These are phyloP conservation scores for Sialis lutaria DNA, from an alignment of 2,888 invertebrate species.

Conservation along the genomic window DNA sequence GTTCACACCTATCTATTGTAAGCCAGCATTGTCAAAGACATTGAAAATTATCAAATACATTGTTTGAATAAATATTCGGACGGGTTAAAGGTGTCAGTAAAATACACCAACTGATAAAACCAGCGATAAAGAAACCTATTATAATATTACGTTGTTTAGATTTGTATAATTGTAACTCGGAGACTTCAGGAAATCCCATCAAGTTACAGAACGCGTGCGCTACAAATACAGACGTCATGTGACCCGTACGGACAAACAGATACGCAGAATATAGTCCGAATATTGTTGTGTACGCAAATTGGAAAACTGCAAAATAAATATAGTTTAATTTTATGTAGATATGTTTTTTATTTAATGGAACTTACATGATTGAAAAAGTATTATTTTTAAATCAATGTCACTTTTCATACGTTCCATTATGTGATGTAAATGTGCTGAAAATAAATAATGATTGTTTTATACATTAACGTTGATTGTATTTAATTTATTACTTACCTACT, in stretches of 20 bases:
- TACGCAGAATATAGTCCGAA: slow-evolving; percentile 94
- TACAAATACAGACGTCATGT: slow-evolving; percentile 70
- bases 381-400: slow-evolving; percentile 51
- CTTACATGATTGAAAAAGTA: slow-evolving; percentile 57
- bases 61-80: slow-evolving; percentile 44
- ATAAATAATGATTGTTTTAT: slow-evolving; percentile 3
- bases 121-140: slow-evolving; percentile 49
- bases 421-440: slow-evolving; percentile 82
- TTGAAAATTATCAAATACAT: slow-evolving; percentile 8
- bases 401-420: slow-evolving; percentile 59
- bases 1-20: too few relatives aligned
- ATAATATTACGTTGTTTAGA: slow-evolving; percentile 39
- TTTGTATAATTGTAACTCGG: slow-evolving; percentile 44
- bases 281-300: slow-evolving; percentile 77
- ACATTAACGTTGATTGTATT: not conserved
- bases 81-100: slow-evolving; percentile 59
- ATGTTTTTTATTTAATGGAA: too few relatives aligned
- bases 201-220: slow-evolving; percentile 93
- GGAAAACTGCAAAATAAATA: slow-evolving; percentile 45
- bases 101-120: slow-evolving; percentile 60
- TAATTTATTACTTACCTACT: slow-evolving; percentile 40
- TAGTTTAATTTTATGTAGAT: too few relatives aligned
- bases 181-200: slow-evolving; percentile 87
- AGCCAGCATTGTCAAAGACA: too few relatives aligned
- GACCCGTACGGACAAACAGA: slow-evolving; percentile 77